Conservation (phyloP, 2,797 vertebrate species). For the Knipowitschia caucasica region DNA sequence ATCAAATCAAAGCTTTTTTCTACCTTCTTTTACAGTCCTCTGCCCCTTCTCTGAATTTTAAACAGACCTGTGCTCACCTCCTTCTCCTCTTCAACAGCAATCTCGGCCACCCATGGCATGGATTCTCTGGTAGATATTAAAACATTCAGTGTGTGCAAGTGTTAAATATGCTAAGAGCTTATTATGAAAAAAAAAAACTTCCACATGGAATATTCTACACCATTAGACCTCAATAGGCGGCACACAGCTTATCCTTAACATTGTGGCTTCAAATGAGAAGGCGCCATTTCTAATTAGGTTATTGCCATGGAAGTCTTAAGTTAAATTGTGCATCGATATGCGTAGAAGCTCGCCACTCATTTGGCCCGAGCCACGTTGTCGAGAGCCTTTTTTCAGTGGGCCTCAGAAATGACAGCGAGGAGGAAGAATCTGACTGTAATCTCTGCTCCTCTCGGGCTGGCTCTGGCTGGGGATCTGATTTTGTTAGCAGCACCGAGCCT, state of each 20-base stretch:
- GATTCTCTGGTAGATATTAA: constrained; percentile 57
- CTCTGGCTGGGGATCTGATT: constrained; percentile 56
- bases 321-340: constrained; percentile 73
- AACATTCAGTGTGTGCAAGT: constrained; percentile 55
- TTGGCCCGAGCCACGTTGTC: constrained; percentile 26
- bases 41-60: constrained; percentile 55
- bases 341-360: constrained; percentile 45
- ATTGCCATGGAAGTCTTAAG: constrained; percentile 64
- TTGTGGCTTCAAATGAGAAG: constrained; percentile 63
- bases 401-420: constrained; percentile 41
- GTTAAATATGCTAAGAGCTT: constrained; percentile 75
- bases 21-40: constrained; percentile 39
- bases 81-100: constrained; percentile 48
- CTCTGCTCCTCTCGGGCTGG: constrained; percentile 38
- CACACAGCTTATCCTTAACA: constrained; percentile 61
- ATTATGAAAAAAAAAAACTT: constrained; percentile 30
- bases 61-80: constrained; percentile 51
- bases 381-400: constrained; percentile 19
- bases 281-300: constrained; percentile 66
- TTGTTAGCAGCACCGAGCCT: constrained; percentile 41
- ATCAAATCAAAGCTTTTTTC: constrained; percentile 64
- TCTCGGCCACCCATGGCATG: constrained; percentile 47
- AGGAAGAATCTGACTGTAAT: constrained; percentile 51
- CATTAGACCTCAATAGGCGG: constrained; percentile 45
- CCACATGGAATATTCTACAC: constrained; percentile 53